Evolutionary conservation across 2,888 invertebrate genomes (phyloP).

Genomic region (Caenorhabditis plicata): DNA sequence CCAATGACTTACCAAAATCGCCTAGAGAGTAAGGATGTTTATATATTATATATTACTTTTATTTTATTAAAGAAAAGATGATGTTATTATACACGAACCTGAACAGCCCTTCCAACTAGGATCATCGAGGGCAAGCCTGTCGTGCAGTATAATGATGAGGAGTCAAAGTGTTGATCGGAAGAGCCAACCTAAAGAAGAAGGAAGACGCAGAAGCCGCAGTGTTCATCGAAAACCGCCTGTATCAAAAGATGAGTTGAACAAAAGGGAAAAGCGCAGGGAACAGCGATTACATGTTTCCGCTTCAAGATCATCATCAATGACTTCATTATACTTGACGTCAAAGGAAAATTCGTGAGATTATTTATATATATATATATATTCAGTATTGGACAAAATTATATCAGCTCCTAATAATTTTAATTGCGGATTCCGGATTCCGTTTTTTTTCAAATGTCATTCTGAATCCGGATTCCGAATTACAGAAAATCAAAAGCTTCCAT

Average conservation of each 20-base stretch:
- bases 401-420: neutral
- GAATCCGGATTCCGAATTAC: no score
- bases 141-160: slow-evolving; percentile 33
- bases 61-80: slow-evolving; percentile 20
- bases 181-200: slow-evolving; percentile 15
- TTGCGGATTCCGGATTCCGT: no score
- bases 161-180: slow-evolving; percentile 25
- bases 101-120: slow-evolving; percentile 34
- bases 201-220: slow-evolving; percentile 26
- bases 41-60: neutral
- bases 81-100: slow-evolving; percentile 40
- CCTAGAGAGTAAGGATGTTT: neutral
- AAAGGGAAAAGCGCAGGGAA: slow-evolving; percentile 25
- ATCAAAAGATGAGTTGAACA: slow-evolving; percentile 22
- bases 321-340: slow-evolving; percentile 25
- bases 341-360: slow-evolving; percentile 27
- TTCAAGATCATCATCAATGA: slow-evolving; percentile 30
- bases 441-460: no score
- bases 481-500: no score
- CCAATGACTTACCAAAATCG: slow-evolving; percentile 9
- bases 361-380: no score
- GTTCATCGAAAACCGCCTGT: slow-evolving; percentile 26
- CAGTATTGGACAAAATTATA: neutral
- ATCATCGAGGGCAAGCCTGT: slow-evolving; percentile 34
- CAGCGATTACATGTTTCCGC: slow-evolving; percentile 26